Evolutionary conservation across 2,113 vertebrate species (phyloP).

Genomic region (Prinia subflava): DNA sequence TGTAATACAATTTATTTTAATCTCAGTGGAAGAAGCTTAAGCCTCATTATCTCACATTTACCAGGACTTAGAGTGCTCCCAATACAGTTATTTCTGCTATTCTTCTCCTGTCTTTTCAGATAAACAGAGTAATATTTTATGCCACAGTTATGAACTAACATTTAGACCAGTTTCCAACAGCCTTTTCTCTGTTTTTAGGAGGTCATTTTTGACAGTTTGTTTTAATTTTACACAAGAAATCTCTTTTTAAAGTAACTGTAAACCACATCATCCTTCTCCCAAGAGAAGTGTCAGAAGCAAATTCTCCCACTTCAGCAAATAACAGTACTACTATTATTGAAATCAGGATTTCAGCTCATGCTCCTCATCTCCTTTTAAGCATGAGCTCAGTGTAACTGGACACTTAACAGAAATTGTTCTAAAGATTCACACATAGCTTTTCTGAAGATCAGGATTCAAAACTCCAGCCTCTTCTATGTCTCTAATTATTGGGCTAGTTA

Average conservation of each 20-base stretch:
- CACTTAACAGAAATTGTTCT: not conserved
- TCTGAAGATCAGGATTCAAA: not conserved
- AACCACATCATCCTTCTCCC: not conserved
- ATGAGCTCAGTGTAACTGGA: not conserved
- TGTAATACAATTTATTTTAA: not conserved
- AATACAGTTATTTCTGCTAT: not conserved
- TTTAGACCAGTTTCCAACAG: not conserved
- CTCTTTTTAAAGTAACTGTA: not conserved
- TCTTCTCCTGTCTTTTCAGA: not conserved
- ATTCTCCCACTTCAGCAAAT: not conserved
- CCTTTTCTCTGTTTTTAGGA: not conserved
- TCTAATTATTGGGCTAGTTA: not conserved
- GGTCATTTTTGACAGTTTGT: not conserved
- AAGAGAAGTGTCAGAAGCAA: not conserved
- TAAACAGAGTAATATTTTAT: not conserved
- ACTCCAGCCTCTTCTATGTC: not conserved
- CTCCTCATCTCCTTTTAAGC: not conserved
- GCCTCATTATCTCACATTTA: not conserved
- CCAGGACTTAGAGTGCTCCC: not conserved
- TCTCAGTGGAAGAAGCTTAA: not conserved
- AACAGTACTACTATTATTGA: not conserved
- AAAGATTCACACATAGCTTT: not conserved
- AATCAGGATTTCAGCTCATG: not conserved
- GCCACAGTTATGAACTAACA: not conserved
- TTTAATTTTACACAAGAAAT: not conserved